A percentile compares a stretch with the other conserved stretches of the same genome.
phyloP scores from a whole-genome alignment of 2,797 vertebrate genomes.

The Micromesistius poutassou region DNA sequence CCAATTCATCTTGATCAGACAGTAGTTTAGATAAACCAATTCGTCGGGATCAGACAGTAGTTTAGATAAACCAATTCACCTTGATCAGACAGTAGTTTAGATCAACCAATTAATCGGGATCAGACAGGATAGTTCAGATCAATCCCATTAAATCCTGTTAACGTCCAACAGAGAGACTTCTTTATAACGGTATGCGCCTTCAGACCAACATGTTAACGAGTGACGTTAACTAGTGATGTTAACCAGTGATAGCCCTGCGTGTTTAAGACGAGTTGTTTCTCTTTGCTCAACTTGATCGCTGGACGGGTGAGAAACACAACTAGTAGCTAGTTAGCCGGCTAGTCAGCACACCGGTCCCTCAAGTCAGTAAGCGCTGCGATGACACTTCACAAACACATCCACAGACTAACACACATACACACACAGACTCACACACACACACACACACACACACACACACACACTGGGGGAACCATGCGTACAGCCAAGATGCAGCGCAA shows the following conservation, averaged over 20 bases:
- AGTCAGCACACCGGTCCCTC: not conserved
- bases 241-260: not conserved
- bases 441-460: too few species aligned
- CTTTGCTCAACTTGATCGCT: too few species aligned
- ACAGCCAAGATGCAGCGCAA: not conserved
- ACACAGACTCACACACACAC: too few species aligned
- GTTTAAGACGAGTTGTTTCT: not conserved
- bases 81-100: too few species aligned
- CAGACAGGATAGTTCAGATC: not conserved
- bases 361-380: not conserved
- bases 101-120: too few species aligned
- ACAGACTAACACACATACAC: too few species aligned
- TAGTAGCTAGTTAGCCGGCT: slow-evolving; percentile 1
- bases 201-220: too few species aligned
- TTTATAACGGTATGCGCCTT: too few species aligned
- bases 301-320: not conserved
- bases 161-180: too few species aligned
- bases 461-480: too few species aligned
- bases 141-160: not conserved
- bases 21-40: not conserved
- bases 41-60: not conserved
- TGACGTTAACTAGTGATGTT: too few species aligned
- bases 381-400: not conserved
- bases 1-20: too few species aligned
- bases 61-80: not conserved